Evolutionary conservation across 2,888 invertebrate species (phyloP).

Genomic region (Parnassius apollo): DNA sequence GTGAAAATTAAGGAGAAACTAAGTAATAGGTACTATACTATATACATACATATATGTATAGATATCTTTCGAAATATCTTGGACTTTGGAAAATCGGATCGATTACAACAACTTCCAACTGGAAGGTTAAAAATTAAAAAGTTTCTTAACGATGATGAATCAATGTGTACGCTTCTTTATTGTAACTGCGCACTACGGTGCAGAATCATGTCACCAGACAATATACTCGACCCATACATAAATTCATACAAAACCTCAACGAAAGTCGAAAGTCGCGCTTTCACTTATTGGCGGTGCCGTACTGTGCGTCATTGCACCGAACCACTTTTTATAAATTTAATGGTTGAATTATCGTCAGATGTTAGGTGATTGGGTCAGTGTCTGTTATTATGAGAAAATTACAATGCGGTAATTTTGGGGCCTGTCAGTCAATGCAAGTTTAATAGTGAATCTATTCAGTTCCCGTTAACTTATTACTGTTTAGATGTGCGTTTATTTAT

Average conservation of each 20-base stretch:
- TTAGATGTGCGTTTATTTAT: slow-evolving; percentile 21
- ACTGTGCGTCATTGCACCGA: slow-evolving; percentile 45
- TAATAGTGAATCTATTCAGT: slow-evolving; percentile 35
- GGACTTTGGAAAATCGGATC: too few relatives aligned
- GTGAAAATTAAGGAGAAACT: too few relatives aligned
- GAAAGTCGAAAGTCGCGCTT: slow-evolving; percentile 80
- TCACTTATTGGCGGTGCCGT: slow-evolving; percentile 74
- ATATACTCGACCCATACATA: slow-evolving; percentile 72
- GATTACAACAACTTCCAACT: too few relatives aligned
- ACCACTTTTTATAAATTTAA: slow-evolving; percentile 52
- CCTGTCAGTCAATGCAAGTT: slow-evolving; percentile 34
- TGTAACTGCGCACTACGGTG: slow-evolving; percentile 43
- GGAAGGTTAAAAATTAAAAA: too few relatives aligned
- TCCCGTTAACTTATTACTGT: slow-evolving; percentile 31
- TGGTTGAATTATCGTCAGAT: slow-evolving; percentile 46
- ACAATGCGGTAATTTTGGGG: slow-evolving; percentile 29
- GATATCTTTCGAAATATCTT: too few relatives aligned
- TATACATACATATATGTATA: too few relatives aligned
- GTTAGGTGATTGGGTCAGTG: slow-evolving; percentile 41
- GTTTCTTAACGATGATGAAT: neutral
- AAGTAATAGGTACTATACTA: too few relatives aligned
- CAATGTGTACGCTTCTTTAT: slow-evolving; percentile 30
- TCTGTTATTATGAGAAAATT: slow-evolving; percentile 38
- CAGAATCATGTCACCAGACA: slow-evolving; percentile 72
- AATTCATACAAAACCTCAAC: slow-evolving; percentile 76